These are phyloP conservation scores for Helarctos malayanus DNA, from an alignment of 2,797 vertebrate genomes.

Conservation along the genomic window DNA sequence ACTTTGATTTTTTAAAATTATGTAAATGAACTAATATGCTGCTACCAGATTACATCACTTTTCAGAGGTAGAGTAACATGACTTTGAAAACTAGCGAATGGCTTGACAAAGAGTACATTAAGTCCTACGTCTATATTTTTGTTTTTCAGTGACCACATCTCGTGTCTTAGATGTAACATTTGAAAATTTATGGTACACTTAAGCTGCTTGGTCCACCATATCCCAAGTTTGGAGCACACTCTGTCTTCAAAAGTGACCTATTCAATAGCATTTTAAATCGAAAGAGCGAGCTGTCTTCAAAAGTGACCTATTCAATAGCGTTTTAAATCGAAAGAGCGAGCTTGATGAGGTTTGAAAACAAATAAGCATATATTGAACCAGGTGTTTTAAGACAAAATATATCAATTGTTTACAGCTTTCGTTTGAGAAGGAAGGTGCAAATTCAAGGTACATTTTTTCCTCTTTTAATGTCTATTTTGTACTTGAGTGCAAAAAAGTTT, in stretches of 20 bases:
- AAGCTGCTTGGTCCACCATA: not conserved
- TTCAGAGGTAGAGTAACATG: not conserved
- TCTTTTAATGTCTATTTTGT: not conserved
- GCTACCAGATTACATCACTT: not conserved
- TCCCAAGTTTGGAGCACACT: not conserved
- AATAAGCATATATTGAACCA: not conserved
- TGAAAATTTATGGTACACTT: not conserved
- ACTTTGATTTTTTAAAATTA: not conserved
- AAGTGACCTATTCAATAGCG: not conserved
- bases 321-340: not conserved
- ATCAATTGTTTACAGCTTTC: not conserved
- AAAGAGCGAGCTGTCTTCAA: not conserved
- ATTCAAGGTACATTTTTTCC: not conserved
- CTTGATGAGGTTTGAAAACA: not conserved
- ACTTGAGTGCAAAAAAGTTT: not conserved
- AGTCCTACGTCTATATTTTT: not conserved
- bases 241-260: not conserved
- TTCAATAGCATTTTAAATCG: not conserved
- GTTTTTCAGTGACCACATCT: not conserved
- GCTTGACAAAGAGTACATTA: not conserved
- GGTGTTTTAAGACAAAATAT: not conserved
- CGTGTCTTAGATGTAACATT: not conserved
- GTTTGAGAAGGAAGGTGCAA: not conserved
- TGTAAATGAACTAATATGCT: not conserved
- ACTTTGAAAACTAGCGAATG: not conserved